Percentiles rank a stretch among this genome's conserved stretches.
Evolutionary conservation across 2,888 invertebrate species (phyloP).

Genomic region (Diarsia rubi): DNA sequence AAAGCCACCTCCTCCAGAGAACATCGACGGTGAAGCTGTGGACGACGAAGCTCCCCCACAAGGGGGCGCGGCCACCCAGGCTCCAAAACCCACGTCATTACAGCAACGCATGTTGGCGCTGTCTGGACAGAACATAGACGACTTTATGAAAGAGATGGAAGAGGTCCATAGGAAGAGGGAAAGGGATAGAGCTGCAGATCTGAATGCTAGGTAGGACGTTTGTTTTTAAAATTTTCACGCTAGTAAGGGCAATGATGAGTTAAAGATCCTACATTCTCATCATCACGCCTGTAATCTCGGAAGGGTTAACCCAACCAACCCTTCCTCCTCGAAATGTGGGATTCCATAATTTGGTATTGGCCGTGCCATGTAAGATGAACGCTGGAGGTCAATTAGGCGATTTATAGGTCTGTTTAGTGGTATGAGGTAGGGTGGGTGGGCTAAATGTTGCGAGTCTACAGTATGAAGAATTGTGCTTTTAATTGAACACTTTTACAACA

Average conservation of each 20-base stretch:
- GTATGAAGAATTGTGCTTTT: too few relatives aligned
- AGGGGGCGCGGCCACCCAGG: conserved; percentile 87
- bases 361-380: too few relatives aligned
- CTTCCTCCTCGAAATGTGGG: too few relatives aligned
- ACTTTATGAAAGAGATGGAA: conserved; percentile 98
- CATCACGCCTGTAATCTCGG: background rate
- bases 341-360: too few relatives aligned
- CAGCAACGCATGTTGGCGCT: conserved; percentile 97
- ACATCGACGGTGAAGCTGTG: conserved; percentile 79
- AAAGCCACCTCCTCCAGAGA: conserved; percentile 40
- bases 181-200: conserved; percentile 92
- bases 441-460: too few relatives aligned
- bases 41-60: conserved; percentile 74
- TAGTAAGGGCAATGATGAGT: background rate
- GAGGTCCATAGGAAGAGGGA: conserved; percentile 95
- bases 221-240: background rate
- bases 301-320: background rate
- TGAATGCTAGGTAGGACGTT: conserved; percentile 85
- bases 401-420: too few relatives aligned
- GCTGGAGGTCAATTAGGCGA: too few relatives aligned
- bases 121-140: conserved; percentile 97
- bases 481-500: too few relatives aligned
- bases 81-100: conserved; percentile 95
- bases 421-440: too few relatives aligned
- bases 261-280: background rate